These are phyloP conservation scores for Junco hyemalis DNA, from an alignment of 2,113 vertebrate genomes.

Conservation along the genomic window DNA sequence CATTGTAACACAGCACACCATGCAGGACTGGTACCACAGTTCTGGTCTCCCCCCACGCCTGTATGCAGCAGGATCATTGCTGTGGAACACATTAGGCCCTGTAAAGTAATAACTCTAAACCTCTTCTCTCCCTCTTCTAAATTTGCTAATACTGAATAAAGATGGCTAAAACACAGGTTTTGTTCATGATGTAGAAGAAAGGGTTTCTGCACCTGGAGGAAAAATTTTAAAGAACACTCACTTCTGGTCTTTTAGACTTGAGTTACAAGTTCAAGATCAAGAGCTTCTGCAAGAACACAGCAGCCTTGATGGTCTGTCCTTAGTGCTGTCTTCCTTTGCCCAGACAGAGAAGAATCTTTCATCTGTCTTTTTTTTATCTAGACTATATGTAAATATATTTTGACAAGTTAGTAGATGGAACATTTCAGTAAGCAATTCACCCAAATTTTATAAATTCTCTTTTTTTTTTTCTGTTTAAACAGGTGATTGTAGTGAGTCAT, in stretches of 20 bases:
- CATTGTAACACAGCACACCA: neutral
- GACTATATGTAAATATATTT: neutral
- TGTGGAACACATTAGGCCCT: neutral
- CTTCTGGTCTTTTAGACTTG: neutral
- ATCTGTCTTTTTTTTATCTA: neutral
- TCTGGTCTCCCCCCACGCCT: neutral
- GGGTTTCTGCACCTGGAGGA: neutral
- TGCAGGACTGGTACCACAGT: neutral
- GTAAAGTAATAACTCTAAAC: neutral
- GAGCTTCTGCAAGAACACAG: neutral
- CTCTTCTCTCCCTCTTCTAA: neutral
- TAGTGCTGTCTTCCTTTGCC: accelerated
- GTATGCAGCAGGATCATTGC: neutral
- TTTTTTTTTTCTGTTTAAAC: neutral
- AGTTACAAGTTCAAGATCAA: neutral
- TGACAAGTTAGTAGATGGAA: neutral
- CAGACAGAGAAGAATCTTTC: neutral
- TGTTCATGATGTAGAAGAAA: neutral
- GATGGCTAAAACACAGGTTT: neutral
- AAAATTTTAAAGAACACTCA: neutral
- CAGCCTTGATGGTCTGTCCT: neutral
- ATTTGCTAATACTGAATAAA: neutral
- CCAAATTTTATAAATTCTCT: neutral
- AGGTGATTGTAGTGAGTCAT: neutral
- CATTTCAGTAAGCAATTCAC: neutral